Base-by-base conservation (phyloP, 2,113 vertebrate genomes). In the Leptosomus discolor region DNA sequence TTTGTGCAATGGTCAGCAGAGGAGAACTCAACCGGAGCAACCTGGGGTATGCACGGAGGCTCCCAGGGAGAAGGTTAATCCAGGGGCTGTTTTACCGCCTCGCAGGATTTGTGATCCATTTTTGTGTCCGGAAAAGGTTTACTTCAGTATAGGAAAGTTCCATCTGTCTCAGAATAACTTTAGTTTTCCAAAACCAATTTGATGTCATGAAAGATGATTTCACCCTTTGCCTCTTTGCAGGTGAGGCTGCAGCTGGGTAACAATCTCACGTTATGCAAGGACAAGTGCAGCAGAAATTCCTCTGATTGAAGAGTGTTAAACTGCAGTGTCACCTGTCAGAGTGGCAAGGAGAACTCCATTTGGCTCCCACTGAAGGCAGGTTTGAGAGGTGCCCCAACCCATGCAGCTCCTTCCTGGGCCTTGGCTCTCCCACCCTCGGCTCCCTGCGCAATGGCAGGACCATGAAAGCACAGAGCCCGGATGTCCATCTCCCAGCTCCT, bases 1-100 rank as follows among this genome's bases (percentile, higher is more conserved):
- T 96, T 93, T 80, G 51, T 90, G 82, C 79, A 85, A 51, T 83
- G 91, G 83, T 95, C 94, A 94, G 86, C 69, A 84, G 73, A 92
- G 79, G n/a, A 69, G 78, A 97, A 86, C 34, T 88, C 71, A 74
- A 50, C 34, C 1, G 0, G 67, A 88, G 79, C 88, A 95, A 75
- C 43, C 46, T 58, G 37, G 76, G 34, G 18, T 65, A 45, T 24
- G 54, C 48, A 50, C 56, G 18, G 63, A 76, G 71, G 65, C 11
- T 85, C 85, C 20, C 51, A 32, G 68, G 39, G 73, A 95, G 56
- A 43, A 88, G 51, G 50, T 73, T 63, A 83, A 85, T 8, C 10
- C 64, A 69, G 34, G 54, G 32, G 43, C 29, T 96, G 75, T 63
- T 96, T 70, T 74, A 83, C 54, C 86, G 79, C 54, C 64, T 81